phyloP scores from a whole-genome alignment of 2,113 vertebrate species.

The Rhinolophus sinicus region DNA sequence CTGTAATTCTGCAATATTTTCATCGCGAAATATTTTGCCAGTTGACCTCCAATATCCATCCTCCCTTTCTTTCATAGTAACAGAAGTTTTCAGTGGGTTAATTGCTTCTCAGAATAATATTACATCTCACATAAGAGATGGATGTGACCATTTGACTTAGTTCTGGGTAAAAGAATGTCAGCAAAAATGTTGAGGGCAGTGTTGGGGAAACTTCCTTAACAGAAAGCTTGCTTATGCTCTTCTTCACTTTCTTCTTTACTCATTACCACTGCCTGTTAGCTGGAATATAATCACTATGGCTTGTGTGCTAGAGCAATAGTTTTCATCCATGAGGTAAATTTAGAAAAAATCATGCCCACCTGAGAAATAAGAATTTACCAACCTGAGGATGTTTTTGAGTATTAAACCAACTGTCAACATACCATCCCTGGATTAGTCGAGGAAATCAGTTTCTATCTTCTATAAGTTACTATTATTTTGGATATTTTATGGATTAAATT shows the following conservation, averaged over 20 bases:
- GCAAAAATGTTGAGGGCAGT: neutral
- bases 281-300: neutral
- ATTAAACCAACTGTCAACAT: neutral
- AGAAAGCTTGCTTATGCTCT: neutral
- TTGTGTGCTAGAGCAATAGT: neutral
- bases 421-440: neutral
- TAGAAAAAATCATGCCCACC: neutral
- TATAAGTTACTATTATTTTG: neutral
- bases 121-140: no score
- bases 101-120: neutral
- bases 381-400: neutral
- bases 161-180: neutral
- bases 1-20: neutral
- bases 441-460: neutral
- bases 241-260: neutral
- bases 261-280: neutral
- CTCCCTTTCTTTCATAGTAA: neutral
- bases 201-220: neutral
- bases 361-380: neutral
- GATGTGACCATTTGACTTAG: neutral
- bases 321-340: neutral
- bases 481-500: neutral
- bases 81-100: neutral
- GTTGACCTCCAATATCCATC: neutral
- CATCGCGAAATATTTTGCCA: neutral